Evolutionary conservation across 1,140 invertebrate species (phyloP), one percentile per base, ranked within the genome.

Genomic region (Pectinophora gossypiella): DNA sequence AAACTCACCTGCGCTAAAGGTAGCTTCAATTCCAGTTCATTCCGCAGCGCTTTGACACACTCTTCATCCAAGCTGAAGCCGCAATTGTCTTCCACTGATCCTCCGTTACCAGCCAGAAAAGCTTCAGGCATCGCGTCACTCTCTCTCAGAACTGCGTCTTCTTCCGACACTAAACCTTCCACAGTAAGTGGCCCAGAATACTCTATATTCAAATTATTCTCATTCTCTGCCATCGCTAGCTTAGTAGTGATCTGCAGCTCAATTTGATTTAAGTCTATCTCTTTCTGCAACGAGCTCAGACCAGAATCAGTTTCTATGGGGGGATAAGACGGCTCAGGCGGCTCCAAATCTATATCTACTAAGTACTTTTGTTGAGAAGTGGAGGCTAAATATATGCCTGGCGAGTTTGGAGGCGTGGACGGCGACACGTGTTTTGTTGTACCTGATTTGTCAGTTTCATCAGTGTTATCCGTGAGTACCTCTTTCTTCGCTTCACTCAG

Each of bases 1-100:
- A n/a, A 20, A 58, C 69, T 73, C 58, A 92, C 91, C 68, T 93
- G 92, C 5, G 91, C 92, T 57, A 91, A 86, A 35, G 93, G 92
- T 52, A 94, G 79, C 77, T 94, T 94, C 44, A 92, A 89, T 61
- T 90, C 87, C 38, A 94, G 74, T 73, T 94, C 93, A 64, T 92
- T 93, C 58, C 93, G 77, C 51, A 94, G 89, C 1, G 92, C 92
- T 13, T 91, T 88, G 54, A 93, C 91, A 65, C 92, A 91, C 62
- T 93, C 93, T 60, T 93, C 92, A 65, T 94, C 92, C 48, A 93
- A 86, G 19, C 85, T 86, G 54, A 91, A 91, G 1, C 89, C 89
- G 27, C 91, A 89, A 27, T 89, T 90, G 18, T 87, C 82, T n/a
- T 76, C 90, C 13, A 74, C 52, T 4, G 71, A 58, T 7, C 74